Percentiles rank a stretch among this genome's conserved stretches.
These are phyloP conservation scores for Numida meleagris DNA, from an alignment of 2,113 vertebrate genomes.

Conservation along the genomic window DNA sequence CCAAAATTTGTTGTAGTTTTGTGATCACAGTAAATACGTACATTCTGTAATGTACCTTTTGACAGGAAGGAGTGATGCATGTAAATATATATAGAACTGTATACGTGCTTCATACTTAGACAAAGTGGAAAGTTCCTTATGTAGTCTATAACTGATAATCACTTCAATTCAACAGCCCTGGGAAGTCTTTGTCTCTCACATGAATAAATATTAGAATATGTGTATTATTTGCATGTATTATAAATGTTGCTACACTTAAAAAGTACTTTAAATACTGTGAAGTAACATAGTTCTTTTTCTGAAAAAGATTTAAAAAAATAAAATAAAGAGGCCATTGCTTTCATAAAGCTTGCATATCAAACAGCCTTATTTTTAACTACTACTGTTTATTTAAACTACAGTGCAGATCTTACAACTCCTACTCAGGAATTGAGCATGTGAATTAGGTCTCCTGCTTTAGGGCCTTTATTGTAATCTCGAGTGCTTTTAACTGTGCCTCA, in stretches of 20 bases:
- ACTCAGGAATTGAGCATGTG: not conserved
- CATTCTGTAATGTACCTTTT: not conserved
- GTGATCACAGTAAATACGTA: not conserved
- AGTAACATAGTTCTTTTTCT: not conserved
- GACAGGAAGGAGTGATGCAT: not conserved
- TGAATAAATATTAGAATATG: not conserved
- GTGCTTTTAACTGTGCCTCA: constrained; percentile 26
- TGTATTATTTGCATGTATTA: not conserved
- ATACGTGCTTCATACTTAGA: not conserved
- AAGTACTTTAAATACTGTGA: not conserved
- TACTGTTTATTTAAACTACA: not conserved
- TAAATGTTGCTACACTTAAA: not conserved
- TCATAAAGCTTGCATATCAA: not conserved
- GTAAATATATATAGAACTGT: not conserved
- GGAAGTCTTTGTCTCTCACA: not conserved
- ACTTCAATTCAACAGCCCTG: not conserved
- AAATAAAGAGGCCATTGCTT: not conserved
- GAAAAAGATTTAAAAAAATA: not conserved
- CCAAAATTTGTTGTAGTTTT: not conserved
- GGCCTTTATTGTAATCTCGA: constrained; percentile 7
- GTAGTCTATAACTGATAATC: not conserved
- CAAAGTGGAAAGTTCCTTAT: not conserved
- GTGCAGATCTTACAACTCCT: not conserved
- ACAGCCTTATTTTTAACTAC: not conserved
- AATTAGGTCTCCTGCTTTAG: not conserved